These are phyloP conservation scores for Clarias batrachus DNA, from an alignment of 2,113 vertebrate species.

Conservation along the genomic window DNA sequence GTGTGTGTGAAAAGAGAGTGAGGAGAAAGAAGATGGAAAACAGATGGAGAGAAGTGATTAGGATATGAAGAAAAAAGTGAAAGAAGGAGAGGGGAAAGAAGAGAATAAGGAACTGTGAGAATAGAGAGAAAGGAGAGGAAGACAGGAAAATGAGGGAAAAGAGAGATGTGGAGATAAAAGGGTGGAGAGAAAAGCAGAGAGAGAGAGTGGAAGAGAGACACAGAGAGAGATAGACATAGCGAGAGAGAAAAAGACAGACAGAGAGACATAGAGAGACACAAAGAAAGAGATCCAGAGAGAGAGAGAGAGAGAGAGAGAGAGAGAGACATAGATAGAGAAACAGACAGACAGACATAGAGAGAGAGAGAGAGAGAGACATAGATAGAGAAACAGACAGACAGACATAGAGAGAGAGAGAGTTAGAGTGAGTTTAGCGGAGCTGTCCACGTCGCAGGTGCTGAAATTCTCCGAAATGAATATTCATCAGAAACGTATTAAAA, in stretches of 20 bases:
- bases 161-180: neutral
- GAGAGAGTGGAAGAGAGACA: neutral
- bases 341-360: no score
- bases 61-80: neutral
- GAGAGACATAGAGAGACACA: neutral
- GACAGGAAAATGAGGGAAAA: neutral
- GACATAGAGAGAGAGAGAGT: neutral
- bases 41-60: neutral
- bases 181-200: neutral
- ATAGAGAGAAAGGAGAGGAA: neutral
- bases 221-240: neutral
- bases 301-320: neutral
- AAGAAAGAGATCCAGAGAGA: neutral
- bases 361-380: no score
- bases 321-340: neutral
- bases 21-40: neutral
- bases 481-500: neutral
- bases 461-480: neutral
- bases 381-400: neutral
- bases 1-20: neutral
- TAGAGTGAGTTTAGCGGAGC: neutral
- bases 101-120: neutral
- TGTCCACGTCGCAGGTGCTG: slow-evolving; percentile 16
- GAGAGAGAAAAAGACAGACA: neutral
- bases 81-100: neutral